Base-by-base conservation (phyloP, 2,797 vertebrate genomes). In the Characodon lateralis region DNA sequence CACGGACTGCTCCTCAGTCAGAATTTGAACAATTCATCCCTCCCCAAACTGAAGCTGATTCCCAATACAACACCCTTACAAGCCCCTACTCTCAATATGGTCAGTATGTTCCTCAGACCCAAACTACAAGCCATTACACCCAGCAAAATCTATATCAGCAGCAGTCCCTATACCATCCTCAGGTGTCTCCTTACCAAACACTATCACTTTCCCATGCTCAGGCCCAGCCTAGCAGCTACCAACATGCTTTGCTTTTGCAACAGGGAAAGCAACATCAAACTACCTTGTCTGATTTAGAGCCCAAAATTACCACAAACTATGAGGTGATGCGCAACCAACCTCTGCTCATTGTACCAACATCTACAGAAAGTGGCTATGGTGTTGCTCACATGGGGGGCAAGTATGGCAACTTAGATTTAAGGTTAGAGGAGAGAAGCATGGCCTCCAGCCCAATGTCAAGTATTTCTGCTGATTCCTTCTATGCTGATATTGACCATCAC, bases 361-460 rank as follows among this genome's bases (percentile, higher is more conserved):
- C 98, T 70, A 95, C 97, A 76, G 98, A 99, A 68, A 96, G 86
- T 79, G 96, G 95, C 9, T 99, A 97, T 4, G 94, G 96, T 6
- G 96, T 97, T 76, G 96, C 97, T 84, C 97, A 98, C 65, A 94
- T 98, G 8, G 95, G 97, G 58, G 96, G 96, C 84, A 99, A 99
- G 89, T 99, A 99, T 74, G 95, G 95, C 86, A 99, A 90, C 84
- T 94, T 99, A 87, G 98, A 99, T 79, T 95, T 99, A 85, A 96
- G 98, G 78, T 88, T 99, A 87, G 98, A 99, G 1, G 98, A 99
- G 87, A 97, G 98, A 87, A 98, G 97, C 89, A 97, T 99, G 94
- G 97, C 97, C 3, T 98, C 97, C 82, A 99, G 98, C 87, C 98
- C 98, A 43, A 98, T 99, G 96, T 99, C 98, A 61, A 99, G 97